Base-by-base conservation (phyloP, 2,113 vertebrate genomes). In the Phylloscopus trochiloides region DNA sequence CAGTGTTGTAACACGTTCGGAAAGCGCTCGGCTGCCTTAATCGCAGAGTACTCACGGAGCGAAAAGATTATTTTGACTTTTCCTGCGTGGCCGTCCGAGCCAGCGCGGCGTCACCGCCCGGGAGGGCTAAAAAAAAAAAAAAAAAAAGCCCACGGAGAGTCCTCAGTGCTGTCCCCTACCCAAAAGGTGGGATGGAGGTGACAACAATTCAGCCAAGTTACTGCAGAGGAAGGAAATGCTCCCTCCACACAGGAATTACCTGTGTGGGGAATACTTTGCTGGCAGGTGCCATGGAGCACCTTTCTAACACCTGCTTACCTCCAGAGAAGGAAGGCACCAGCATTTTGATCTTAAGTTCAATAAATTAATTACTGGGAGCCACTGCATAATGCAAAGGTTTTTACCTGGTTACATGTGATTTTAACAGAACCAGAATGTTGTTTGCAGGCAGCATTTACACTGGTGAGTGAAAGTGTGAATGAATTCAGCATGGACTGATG, bases 131-230 rank as follows among this genome's bases (percentile, higher is more conserved):
- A n/a, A n/a, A n/a, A n/a, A n/a, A n/a, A n/a, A n/a, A 55, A 20
- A 20, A 26, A n/a, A 32, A 40, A 6, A 28, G 8, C 59, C 24
- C 7, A 0, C 0, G 5, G 9, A 15, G 70, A 61, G 70, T 13
- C 24, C 29, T 43, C 7, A 25, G 47, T 6, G 19, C 0, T 17
- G 29, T 42, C 14, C 48, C 47, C 42, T 28, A 0, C 32, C 43
- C 43, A 22, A 22, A 59, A 52, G 28, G 20, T 0, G 52, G 65
- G 59, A 48, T 8, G 52, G 80, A 76, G 68, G n/a, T 2, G 9
- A 32, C 8, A 3, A 0, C 1, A 21, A 63, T 1, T 42, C 43
- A 86, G 54, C 14, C 42, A 6, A 10, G 57, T 6, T 4, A 6
- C 0, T 67, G 58, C 62, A 52, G 14, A 38, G 62, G 79, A 52